phyloP scores from a whole-genome alignment of 2,113 vertebrate species.

The Atractosteus spatula region DNA sequence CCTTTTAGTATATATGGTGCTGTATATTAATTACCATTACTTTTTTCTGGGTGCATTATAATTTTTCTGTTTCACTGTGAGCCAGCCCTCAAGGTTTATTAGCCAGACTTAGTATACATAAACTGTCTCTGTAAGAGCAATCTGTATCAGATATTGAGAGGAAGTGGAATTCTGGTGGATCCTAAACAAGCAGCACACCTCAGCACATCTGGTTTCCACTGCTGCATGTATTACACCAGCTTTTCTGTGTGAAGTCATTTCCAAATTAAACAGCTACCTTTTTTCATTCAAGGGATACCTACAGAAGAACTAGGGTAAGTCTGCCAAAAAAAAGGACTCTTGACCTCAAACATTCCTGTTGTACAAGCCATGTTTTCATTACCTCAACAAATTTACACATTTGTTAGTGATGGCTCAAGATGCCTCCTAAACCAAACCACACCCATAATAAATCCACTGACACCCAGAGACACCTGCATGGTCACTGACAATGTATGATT shows the following conservation, averaged over 20 bases:
- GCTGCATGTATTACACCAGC: constrained; percentile 47
- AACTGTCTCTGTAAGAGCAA: constrained; percentile 25
- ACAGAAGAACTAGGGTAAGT: constrained; percentile 46
- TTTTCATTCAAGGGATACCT: constrained; percentile 64
- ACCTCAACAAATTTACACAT: constrained; percentile 76
- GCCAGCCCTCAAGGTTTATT: not conserved
- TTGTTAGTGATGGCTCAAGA: constrained; percentile 71
- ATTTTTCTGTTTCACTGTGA: not conserved
- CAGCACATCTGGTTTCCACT: constrained; percentile 57
- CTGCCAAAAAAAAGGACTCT: constrained; percentile 60
- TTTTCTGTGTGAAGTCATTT: constrained; percentile 62
- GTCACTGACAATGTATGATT: constrained; percentile 68
- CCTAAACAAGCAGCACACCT: constrained; percentile 52
- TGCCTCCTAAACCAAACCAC: constrained; percentile 66
- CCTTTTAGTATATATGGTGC: too few species aligned
- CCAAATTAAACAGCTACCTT: constrained; percentile 76
- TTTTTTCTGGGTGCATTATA: too few species aligned
- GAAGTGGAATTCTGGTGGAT: constrained; percentile 40
- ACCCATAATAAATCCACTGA: constrained; percentile 75
- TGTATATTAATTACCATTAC: too few species aligned
- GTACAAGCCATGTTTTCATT: constrained; percentile 77
- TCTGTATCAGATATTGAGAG: constrained; percentile 34
- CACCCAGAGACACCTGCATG: constrained; percentile 62
- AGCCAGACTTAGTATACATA: constrained; percentile 9
- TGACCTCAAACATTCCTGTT: constrained; percentile 59